Percentiles rank a stretch among this genome's conserved stretches.
These are phyloP conservation scores for Falco berigora DNA, from an alignment of 2,797 vertebrate species.

Conservation along the genomic window DNA sequence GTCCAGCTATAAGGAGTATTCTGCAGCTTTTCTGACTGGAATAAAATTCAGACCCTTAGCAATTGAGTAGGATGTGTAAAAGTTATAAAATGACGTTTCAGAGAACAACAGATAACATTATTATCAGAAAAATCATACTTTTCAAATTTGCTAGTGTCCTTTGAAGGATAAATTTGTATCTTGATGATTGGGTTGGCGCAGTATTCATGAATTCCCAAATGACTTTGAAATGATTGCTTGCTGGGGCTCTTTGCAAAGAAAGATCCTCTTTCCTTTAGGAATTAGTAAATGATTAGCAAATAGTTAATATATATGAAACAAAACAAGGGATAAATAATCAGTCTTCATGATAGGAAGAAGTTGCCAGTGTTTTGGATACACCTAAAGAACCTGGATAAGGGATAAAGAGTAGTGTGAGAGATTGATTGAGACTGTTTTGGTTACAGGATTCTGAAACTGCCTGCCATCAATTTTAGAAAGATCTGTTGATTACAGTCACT, in stretches of 20 bases:
- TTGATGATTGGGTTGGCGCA: background rate
- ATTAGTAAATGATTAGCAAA: background rate
- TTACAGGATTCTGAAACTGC: background rate
- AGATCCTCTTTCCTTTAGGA: background rate
- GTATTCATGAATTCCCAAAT: background rate
- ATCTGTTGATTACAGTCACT: background rate
- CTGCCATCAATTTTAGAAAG: background rate
- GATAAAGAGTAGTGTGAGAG: background rate
- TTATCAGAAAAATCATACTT: background rate
- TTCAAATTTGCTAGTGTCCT: background rate
- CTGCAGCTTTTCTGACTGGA: background rate
- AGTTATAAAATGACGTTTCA: background rate
- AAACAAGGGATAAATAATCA: background rate
- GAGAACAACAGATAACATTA: background rate
- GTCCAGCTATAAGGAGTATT: background rate
- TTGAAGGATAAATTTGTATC: background rate
- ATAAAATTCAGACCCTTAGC: background rate
- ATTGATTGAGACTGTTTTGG: background rate
- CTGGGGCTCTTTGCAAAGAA: background rate
- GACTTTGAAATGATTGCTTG: background rate
- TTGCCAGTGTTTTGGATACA: background rate
- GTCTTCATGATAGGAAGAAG: background rate
- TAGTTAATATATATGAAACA: background rate
- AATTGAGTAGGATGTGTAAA: background rate
- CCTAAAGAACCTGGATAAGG: background rate